These are phyloP conservation scores for Lutjanus argentimaculatus DNA, from an alignment of 2,797 vertebrate species.

Conservation along the genomic window DNA sequence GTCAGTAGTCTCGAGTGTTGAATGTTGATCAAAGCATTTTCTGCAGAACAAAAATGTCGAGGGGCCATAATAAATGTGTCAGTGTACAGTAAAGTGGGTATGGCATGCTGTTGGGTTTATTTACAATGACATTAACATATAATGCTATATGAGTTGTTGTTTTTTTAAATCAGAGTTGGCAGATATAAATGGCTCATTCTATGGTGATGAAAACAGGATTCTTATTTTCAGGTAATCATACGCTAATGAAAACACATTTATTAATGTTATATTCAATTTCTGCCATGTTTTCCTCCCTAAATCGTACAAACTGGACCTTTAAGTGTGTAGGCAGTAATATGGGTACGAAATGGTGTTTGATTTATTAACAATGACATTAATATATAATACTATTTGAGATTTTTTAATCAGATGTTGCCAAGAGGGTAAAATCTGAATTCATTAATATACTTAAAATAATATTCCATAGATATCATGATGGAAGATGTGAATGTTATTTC, in stretches of 20 bases:
- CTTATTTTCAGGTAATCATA: too few relatives aligned
- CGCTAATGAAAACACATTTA: too few relatives aligned
- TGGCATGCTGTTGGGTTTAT: not conserved
- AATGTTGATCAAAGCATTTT: not conserved
- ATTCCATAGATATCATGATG: not conserved
- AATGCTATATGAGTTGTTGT: not conserved
- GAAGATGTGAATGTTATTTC: not conserved
- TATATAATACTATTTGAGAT: too few relatives aligned
- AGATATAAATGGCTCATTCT: not conserved
- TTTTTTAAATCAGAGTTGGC: not conserved
- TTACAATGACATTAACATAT: not conserved
- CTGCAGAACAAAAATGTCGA: not conserved
- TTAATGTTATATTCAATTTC: too few relatives aligned
- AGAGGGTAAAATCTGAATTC: not conserved
- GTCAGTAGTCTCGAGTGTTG: not conserved
- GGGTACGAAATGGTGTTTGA: too few relatives aligned
- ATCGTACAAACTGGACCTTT: too few relatives aligned
- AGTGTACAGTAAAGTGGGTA: not conserved
- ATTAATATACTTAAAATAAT: not conserved
- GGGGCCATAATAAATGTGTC: not conserved
- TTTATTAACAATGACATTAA: too few relatives aligned
- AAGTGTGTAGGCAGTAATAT: too few relatives aligned
- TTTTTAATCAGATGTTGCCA: too few relatives aligned
- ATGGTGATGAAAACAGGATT: too few relatives aligned
- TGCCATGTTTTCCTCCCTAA: too few relatives aligned